Percentiles rank a stretch among this genome's conserved stretches.
These are phyloP conservation scores for Colius striatus DNA, from an alignment of 2,113 vertebrate species.

Conservation along the genomic window DNA sequence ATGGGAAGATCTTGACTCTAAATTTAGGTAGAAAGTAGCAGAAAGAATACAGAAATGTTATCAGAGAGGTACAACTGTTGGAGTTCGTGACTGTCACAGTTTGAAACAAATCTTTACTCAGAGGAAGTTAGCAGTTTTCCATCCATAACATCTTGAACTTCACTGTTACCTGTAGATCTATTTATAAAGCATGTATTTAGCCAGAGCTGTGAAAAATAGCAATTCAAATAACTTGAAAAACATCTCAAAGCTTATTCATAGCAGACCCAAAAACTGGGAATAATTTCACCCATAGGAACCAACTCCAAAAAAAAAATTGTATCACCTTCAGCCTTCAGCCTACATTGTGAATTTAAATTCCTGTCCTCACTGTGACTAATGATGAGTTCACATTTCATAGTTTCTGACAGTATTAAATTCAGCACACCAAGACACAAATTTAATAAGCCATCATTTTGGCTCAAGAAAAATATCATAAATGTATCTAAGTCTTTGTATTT, in stretches of 20 bases:
- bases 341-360: conserved; percentile 13
- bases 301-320: neutral
- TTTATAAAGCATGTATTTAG: neutral
- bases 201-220: neutral
- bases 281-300: neutral
- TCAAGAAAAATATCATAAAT: neutral
- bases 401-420: conserved; percentile 39
- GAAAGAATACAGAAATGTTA: neutral
- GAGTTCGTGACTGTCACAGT: neutral
- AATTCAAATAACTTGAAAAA: neutral
- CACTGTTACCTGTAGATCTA: neutral
- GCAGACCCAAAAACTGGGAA: neutral
- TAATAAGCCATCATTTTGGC: neutral
- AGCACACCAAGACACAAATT: neutral
- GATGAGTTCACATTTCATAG: conserved; percentile 16
- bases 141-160: neutral
- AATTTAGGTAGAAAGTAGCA: neutral
- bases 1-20: neutral
- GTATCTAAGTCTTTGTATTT: neutral
- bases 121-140: neutral
- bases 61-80: neutral
- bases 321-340: conserved; percentile 12
- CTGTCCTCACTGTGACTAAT: conserved; percentile 8
- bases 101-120: neutral
- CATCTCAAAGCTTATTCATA: conserved; percentile 7